Evolutionary conservation across 2,113 vertebrate species (phyloP).

Genomic region (Cervus canadensis): DNA sequence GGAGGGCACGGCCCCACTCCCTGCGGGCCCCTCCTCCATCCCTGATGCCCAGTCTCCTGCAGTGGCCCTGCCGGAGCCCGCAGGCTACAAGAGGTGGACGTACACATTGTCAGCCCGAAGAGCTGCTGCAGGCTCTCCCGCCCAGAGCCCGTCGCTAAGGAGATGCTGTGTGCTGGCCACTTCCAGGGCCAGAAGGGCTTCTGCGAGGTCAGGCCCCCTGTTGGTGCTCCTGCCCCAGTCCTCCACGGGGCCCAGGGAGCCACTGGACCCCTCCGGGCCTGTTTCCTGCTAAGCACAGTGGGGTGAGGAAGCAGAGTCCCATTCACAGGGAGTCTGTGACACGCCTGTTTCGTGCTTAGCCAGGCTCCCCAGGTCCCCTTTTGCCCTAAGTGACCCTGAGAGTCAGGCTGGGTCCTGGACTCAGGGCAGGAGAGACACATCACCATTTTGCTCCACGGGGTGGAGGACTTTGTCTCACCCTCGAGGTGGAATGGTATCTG

Average conservation of each 20-base stretch:
- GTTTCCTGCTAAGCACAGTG: background rate
- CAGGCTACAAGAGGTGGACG: background rate
- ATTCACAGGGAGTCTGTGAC: background rate
- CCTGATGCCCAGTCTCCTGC: background rate
- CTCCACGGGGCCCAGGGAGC: background rate
- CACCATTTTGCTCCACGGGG: background rate
- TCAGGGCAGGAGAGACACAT: too few species aligned
- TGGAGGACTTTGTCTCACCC: background rate
- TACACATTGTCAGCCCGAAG: rapidly evolving
- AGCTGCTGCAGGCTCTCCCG: background rate
- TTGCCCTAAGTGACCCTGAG: background rate
- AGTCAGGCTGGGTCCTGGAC: background rate
- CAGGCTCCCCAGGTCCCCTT: background rate
- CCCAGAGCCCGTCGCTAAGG: background rate
- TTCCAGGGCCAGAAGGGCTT: background rate
- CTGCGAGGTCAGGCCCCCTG: background rate
- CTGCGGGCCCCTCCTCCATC: too few species aligned
- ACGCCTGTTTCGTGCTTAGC: background rate
- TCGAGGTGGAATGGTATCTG: background rate
- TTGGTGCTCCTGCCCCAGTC: background rate
- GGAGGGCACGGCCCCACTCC: rapidly evolving
- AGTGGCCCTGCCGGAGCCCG: background rate
- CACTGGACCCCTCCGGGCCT: background rate
- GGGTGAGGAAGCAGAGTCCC: background rate
- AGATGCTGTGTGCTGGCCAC: background rate